phyloP scores from a whole-genome alignment of 2,888 invertebrate genomes.

The Ophion ventricosus region DNA sequence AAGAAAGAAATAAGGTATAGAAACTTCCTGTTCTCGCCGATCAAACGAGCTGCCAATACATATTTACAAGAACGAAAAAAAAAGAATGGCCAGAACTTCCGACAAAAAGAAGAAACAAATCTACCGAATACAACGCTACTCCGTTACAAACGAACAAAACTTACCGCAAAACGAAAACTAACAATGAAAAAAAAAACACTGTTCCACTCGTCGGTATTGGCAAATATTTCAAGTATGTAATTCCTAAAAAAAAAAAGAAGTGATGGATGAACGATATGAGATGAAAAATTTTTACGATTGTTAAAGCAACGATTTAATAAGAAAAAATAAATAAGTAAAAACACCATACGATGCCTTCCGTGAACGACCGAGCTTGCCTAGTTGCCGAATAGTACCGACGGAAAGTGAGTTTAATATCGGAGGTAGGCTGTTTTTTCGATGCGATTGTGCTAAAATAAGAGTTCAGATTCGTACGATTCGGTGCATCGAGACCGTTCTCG shows the following conservation, averaged over 20 bases:
- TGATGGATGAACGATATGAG: conserved; percentile 33
- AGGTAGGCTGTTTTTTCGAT: conserved; percentile 70
- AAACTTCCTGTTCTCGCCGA: conserved; percentile 33
- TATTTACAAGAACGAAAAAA: conserved; percentile 19
- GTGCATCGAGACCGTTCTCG: conserved; percentile 45
- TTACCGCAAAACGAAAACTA: conserved; percentile 41
- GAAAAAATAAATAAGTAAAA: conserved; percentile 59
- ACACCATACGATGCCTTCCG: conserved; percentile 83
- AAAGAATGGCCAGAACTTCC: conserved; percentile 8
- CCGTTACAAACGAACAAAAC: conserved; percentile 38
- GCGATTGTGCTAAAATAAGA: conserved; percentile 49
- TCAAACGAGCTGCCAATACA: conserved; percentile 53
- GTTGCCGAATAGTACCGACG: conserved; percentile 73
- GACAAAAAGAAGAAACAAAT: neutral
- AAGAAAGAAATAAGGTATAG: conserved; percentile 7
- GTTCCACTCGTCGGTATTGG: conserved; percentile 51
- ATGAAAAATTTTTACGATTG: conserved; percentile 79
- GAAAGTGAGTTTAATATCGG: conserved; percentile 71
- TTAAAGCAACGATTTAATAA: conserved; percentile 81
- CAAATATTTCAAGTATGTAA: conserved; percentile 55
- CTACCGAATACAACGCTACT: conserved; percentile 23
- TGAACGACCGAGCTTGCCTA: conserved; percentile 83
- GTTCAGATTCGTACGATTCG: conserved; percentile 52
- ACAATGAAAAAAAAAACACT: conserved; percentile 23
- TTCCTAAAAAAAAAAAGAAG: conserved; percentile 58